Conservation (phyloP, 2,888 invertebrate genomes). For the Molorchus minor region DNA sequence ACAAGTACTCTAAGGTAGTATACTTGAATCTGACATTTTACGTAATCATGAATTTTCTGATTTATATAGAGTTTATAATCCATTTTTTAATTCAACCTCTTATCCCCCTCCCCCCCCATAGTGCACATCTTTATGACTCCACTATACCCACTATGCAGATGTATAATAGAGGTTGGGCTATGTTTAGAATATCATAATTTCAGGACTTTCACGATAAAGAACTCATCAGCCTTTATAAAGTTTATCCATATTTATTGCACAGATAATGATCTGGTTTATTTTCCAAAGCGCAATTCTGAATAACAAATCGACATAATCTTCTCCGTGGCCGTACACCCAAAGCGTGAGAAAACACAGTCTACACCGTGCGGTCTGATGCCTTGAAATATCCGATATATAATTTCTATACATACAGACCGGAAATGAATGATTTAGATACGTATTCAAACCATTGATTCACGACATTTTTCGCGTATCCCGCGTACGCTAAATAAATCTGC, state of each 20-base stretch:
- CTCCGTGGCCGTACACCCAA: conserved; percentile 11
- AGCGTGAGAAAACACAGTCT: conserved; percentile 21
- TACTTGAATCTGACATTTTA: too few relatives aligned
- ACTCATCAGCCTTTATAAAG: too few relatives aligned
- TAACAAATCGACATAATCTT: conserved; percentile 25
- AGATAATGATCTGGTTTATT: conserved; percentile 19
- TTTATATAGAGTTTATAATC: too few relatives aligned
- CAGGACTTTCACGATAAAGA: too few relatives aligned
- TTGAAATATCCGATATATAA: conserved; percentile 27
- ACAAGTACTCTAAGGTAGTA: too few relatives aligned
- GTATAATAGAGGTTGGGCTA: too few relatives aligned
- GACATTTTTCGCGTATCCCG: conserved; percentile 24
- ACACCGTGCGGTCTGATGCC: conserved; percentile 24
- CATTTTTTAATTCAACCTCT: too few relatives aligned
- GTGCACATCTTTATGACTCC: too few relatives aligned
- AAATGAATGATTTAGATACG: conserved; percentile 34
- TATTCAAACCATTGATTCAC: conserved; percentile 23
- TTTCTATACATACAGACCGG: conserved; percentile 27
- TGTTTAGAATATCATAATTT: too few relatives aligned
- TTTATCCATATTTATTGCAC: conserved; percentile 12
- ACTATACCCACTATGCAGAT: too few relatives aligned
- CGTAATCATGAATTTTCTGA: too few relatives aligned
- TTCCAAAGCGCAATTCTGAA: conserved; percentile 15
- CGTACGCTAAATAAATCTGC: conserved; percentile 25
- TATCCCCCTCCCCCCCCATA: too few relatives aligned